These are phyloP conservation scores for Labeo calbasu DNA, from an alignment of 2,797 vertebrate species.

Conservation along the genomic window DNA sequence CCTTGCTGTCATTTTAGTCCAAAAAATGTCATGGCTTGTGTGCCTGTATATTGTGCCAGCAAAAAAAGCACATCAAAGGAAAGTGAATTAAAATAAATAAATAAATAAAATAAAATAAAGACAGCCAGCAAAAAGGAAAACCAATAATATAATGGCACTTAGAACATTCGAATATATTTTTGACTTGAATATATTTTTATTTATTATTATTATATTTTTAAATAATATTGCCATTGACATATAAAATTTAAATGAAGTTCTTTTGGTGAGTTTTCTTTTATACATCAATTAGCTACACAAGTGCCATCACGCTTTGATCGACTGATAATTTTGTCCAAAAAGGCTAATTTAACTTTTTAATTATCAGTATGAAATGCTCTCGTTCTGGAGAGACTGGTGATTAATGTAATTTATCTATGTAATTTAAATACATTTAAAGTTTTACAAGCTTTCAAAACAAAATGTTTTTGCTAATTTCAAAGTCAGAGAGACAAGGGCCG, in stretches of 20 bases:
- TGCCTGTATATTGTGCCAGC: neutral
- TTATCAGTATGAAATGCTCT: neutral
- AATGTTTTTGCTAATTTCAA: conserved; percentile 3
- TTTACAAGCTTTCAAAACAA: neutral
- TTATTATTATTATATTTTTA: too few species aligned
- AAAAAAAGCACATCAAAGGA: neutral
- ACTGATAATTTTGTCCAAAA: neutral
- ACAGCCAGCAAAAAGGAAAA: neutral
- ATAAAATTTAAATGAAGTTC: neutral
- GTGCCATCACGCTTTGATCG: neutral
- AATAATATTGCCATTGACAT: neutral
- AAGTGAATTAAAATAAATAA: neutral
- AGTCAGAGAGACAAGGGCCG: neutral
- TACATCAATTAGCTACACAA: neutral
- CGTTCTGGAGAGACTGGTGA: neutral
- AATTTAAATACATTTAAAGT: conserved; percentile 14
- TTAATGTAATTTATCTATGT: neutral
- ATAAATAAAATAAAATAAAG: neutral
- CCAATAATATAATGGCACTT: neutral
- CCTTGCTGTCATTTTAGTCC: neutral
- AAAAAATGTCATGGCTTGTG: neutral
- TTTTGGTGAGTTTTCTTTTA: neutral
- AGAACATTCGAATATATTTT: neutral
- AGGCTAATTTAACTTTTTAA: neutral
- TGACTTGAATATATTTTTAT: neutral